Evolutionary conservation across 2,888 invertebrate species (phyloP), one percentile per base, ranked within the genome.

Genomic region (Phortica magna): DNA sequence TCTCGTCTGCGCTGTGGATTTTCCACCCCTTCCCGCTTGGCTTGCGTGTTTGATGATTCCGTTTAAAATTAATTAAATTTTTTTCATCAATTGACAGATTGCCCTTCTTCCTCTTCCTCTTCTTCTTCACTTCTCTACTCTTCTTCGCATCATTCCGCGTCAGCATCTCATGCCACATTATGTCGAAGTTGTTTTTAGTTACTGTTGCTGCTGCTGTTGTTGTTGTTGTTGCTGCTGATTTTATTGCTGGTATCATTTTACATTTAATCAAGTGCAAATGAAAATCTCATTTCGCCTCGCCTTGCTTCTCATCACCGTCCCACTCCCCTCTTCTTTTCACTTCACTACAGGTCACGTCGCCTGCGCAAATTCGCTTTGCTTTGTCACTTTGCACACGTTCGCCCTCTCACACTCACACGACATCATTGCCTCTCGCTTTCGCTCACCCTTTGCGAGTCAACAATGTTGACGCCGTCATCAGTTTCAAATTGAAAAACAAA

Each of bases 31-130:
- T 22, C 2, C 7, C 14, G 48, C 9, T 14, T 48, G 48, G 48
- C 48, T 48, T 14, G 14, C 31, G 7, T 48, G 48, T 48, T 61
- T 55, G 53, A 71, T 53, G 70, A 43, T 70, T 70, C 48, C 70
- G 70, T 70, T 55, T 39, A 67, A 81, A 82, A 83, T 82, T 82
- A 82, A 83, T 82, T 83, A 82, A 83, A 80, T 78, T 77, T 43
- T 68, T 53, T 74, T 77, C 75, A 19, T 14, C 39, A 53, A 74
- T 53, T 72, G 55, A 19, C 39, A 72, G 43, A 41, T 70, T 68
- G 61, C 80, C 80, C 79, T 83, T 79, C 39, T 71, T 22, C 53
- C 17, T 71, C 70, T 53, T 7, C 55, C 22, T 5, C 31, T 53
- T 22, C 22, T 14, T 42, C 67, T 41, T 42, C 17, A n/a, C n/a